Evolutionary conservation across 2,113 vertebrate species (phyloP), one percentile per base, ranked within the genome.

Genomic region (Columba janthina): DNA sequence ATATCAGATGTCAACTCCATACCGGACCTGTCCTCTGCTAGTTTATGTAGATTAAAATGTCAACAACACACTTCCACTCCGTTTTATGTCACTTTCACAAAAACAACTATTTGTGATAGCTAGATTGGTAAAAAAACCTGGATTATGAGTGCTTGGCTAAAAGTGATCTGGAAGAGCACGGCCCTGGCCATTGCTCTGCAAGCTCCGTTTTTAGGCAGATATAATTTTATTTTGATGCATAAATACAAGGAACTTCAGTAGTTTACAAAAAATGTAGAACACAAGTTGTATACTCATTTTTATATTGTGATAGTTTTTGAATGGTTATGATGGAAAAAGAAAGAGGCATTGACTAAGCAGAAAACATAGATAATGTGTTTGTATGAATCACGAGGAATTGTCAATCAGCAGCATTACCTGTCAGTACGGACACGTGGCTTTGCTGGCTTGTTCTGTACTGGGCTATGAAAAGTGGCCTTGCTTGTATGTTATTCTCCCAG

Each of bases 1-100:
- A 97, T 97, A 96, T 94, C 95, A 96, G 69, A 91, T 94, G 96
- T 97, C 96, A 96, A 73, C 85, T 94, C 81, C 71, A 50, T 66
- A 54, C 50, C 76, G 91, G 84, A 62, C 89, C 74, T 93, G 69
- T 95, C 73, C 54, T 79, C 67, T 67, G 40, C 78, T 94, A 46
- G 89, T 87, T 95, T 89, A 65, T 85, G 93, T 94, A 91, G 89
- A 87, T 42, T 91, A 83, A 97, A 96, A 96, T 97, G 95, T 96
- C 95, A 95, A 65, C 91, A 92, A 61, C 85, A 89, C 60, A 29
- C 76, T 95, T 93, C 73, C 53, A 44, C 86, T 93, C 69, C 38
- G 62, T 72, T 94, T 93, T 62, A 57, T 91, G 94, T 88, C 84
- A 73, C 54, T 91, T 87, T 79, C 51, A 81, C 62, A 82, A 91